A percentile compares a stretch with the other conserved stretches of the same genome.
These are phyloP conservation scores for Chaenodraco wilsoni DNA, from an alignment of 2,797 vertebrate species.

Conservation along the genomic window DNA sequence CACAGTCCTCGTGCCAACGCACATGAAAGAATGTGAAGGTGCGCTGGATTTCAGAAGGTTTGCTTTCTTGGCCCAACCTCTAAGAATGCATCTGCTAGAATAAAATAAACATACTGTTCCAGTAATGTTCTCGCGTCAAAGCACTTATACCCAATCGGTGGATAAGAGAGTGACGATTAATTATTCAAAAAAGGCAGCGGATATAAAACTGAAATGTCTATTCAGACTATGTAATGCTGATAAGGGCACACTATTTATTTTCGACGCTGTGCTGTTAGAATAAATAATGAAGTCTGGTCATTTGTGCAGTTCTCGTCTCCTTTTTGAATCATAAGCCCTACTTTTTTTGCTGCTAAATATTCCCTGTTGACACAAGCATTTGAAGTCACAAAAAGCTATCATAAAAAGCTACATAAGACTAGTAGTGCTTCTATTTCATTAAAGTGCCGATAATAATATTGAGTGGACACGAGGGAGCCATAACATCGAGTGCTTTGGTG, in stretches of 20 bases:
- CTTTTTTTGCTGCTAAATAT: constrained; percentile 19
- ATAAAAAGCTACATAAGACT: not conserved
- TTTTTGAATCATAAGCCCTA: constrained; percentile 15
- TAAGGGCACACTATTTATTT: constrained; percentile 29
- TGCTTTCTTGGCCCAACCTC: constrained; percentile 25
- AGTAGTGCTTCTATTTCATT: constrained; percentile 20
- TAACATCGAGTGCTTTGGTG: not conserved
- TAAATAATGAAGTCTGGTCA: constrained; percentile 26
- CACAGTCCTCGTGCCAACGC: constrained; percentile 14
- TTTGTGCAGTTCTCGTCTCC: not conserved
- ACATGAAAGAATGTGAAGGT: constrained; percentile 46
- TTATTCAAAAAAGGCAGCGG: constrained; percentile 36
- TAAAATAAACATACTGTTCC: constrained; percentile 17
- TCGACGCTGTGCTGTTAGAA: constrained; percentile 26
- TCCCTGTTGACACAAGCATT: constrained; percentile 5
- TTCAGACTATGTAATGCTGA: constrained; percentile 18
- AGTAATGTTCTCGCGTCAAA: not conserved
- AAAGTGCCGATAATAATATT: constrained; percentile 5
- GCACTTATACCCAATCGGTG: not conserved
- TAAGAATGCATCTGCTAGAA: constrained; percentile 27
- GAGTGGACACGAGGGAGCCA: constrained; percentile 20
- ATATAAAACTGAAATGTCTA: constrained; percentile 36
- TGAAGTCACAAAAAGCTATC: constrained; percentile 20
- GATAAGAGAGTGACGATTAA: constrained; percentile 36
- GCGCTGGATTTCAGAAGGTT: constrained; percentile 35